Conservation (phyloP, 2,113 vertebrate genomes). For the Pipra filicauda region DNA sequence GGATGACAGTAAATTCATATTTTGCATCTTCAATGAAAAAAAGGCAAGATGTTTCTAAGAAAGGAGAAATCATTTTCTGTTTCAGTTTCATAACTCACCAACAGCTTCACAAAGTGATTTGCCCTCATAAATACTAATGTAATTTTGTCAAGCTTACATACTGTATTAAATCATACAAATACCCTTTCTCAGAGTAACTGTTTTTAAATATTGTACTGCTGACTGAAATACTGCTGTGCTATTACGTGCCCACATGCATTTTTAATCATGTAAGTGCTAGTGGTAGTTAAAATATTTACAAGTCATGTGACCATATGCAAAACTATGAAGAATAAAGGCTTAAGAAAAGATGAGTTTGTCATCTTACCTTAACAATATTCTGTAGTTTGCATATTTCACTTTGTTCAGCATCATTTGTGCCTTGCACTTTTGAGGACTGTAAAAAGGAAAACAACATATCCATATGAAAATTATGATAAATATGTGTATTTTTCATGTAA, state of each 20-base stretch:
- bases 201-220: neutral
- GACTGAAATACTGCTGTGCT: neutral
- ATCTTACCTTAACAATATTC: slow-evolving; percentile 86
- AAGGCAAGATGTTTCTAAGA: neutral
- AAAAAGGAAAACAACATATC: neutral
- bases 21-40: neutral
- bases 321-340: neutral
- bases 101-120: neutral
- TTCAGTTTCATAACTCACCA: neutral
- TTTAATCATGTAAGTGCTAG: neutral
- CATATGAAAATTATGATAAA: neutral
- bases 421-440: slow-evolving; percentile 80
- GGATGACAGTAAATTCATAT: neutral
- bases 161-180: neutral
- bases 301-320: neutral
- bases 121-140: neutral
- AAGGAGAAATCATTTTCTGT: neutral
- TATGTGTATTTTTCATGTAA: neutral
- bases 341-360: neutral
- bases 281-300: neutral
- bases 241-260: neutral
- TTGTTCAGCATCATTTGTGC: slow-evolving; percentile 78
- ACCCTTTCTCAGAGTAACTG: neutral
- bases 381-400: slow-evolving; percentile 87
- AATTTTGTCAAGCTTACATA: neutral